Evolutionary conservation across 2,113 vertebrate genomes (phyloP).

Genomic region (Periophthalmodon schlosseri): DNA sequence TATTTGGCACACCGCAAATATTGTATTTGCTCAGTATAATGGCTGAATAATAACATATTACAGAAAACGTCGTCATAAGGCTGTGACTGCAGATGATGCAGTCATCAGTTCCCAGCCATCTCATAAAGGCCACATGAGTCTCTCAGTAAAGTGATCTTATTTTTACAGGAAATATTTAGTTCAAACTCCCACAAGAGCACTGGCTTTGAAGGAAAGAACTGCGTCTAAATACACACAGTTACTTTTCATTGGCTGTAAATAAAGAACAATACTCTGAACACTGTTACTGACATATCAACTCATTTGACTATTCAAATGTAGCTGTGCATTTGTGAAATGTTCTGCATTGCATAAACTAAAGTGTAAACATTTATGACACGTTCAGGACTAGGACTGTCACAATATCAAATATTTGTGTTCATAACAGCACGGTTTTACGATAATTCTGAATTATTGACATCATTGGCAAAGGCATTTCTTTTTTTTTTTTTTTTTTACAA

Average conservation of each 20-base stretch:
- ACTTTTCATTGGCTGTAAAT: not conserved
- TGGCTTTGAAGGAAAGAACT: too few species aligned
- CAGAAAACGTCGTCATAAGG: not conserved
- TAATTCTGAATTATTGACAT: too few species aligned
- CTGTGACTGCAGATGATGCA: not conserved
- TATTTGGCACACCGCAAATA: not conserved
- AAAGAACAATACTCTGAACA: not conserved
- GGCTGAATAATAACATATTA: conserved; percentile 8
- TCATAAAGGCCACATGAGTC: not conserved
- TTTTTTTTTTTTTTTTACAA: too few species aligned
- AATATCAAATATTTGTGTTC: too few species aligned
- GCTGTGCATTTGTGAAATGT: too few species aligned
- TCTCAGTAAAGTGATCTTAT: not conserved
- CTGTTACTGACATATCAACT: not conserved
- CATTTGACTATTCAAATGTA: not conserved
- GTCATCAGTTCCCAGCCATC: not conserved
- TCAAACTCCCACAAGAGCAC: not conserved
- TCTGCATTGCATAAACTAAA: too few species aligned
- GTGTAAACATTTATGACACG: too few species aligned
- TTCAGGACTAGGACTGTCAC: too few species aligned
- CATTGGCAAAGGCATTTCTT: too few species aligned
- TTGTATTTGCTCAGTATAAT: not conserved
- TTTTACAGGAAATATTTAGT: not conserved
- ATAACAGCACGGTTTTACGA: too few species aligned
- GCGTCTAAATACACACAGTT: too few species aligned